These are phyloP conservation scores for Micrastur ruficollis DNA, from an alignment of 2,797 vertebrate species.

Conservation along the genomic window DNA sequence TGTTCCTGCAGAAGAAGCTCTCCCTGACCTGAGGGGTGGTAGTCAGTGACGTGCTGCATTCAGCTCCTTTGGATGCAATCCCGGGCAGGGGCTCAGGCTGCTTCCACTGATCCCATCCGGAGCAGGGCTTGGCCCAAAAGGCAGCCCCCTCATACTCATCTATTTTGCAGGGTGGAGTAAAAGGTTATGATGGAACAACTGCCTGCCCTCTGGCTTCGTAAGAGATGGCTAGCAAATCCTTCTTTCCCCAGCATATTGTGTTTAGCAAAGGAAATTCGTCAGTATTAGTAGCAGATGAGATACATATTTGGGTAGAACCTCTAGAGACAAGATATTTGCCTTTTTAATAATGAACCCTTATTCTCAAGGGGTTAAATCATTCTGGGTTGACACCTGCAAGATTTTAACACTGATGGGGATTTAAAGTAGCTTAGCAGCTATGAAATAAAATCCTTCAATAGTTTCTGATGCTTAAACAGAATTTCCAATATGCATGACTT, in stretches of 20 bases:
- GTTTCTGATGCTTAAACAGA: constrained; percentile 43
- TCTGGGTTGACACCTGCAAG: constrained; percentile 11
- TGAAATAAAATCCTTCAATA: constrained; percentile 20
- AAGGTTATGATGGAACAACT: not conserved
- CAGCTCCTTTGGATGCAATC: not conserved
- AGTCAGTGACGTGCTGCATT: not conserved
- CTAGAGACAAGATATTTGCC: not conserved
- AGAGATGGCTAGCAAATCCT: not conserved
- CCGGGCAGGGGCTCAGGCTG: not conserved
- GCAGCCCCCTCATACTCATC: not conserved
- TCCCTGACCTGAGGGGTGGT: not conserved
- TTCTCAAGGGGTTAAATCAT: not conserved
- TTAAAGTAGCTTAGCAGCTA: constrained; percentile 41
- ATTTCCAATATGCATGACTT: constrained; percentile 40
- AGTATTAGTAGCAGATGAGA: not conserved
- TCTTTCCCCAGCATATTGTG: not conserved
- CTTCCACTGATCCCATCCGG: not conserved
- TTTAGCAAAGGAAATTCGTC: constrained; percentile 2
- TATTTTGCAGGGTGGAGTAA: not conserved
- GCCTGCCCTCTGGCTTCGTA: not conserved
- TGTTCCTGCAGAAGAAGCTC: not conserved
- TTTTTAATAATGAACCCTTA: not conserved
- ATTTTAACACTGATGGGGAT: constrained; percentile 25
- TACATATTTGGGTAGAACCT: not conserved
- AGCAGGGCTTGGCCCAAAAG: not conserved